Conservation (phyloP, 2,888 invertebrate genomes). For the Diarsia mendica region DNA sequence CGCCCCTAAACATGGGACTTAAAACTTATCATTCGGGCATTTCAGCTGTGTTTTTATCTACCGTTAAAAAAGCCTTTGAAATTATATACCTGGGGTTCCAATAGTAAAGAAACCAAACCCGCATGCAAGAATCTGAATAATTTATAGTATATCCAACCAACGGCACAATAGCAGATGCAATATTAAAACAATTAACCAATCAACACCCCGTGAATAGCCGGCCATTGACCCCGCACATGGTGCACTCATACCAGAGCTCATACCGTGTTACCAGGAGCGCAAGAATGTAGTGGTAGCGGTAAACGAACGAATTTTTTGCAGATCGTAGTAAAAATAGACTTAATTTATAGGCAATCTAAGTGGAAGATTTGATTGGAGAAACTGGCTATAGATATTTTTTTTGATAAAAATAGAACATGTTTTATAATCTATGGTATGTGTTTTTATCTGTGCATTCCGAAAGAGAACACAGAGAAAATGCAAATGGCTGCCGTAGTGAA, state of each 20-base stretch:
- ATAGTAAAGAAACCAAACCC: slow-evolving; percentile 17
- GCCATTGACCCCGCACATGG: slow-evolving; percentile 54
- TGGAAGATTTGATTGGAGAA: slow-evolving; percentile 7
- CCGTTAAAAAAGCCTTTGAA: not conserved
- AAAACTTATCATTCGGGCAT: too few relatives aligned
- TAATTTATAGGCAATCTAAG: slow-evolving; percentile 16
- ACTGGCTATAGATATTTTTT: not conserved
- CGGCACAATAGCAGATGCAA: slow-evolving; percentile 65
- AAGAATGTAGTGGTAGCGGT: slow-evolving; percentile 67
- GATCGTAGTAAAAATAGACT: slow-evolving; percentile 26
- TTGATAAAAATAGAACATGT: not conserved
- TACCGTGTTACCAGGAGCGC: slow-evolving; percentile 61
- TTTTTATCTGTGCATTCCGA: slow-evolving; percentile 6
- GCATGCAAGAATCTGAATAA: slow-evolving; percentile 25
- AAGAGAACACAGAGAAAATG: not conserved
- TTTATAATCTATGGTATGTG: slow-evolving; percentile 16
- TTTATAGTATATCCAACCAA: slow-evolving; percentile 32
- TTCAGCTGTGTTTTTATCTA: not conserved
- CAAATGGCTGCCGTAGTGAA: not conserved
- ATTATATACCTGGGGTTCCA: not conserved
- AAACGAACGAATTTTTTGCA: slow-evolving; percentile 54
- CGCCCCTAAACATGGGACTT: too few relatives aligned
- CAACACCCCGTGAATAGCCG: slow-evolving; percentile 63
- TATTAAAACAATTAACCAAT: slow-evolving; percentile 66
- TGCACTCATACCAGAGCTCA: slow-evolving; percentile 50